Conservation (phyloP, 1,140 invertebrate genomes). For the Camponotus vicinus region DNA sequence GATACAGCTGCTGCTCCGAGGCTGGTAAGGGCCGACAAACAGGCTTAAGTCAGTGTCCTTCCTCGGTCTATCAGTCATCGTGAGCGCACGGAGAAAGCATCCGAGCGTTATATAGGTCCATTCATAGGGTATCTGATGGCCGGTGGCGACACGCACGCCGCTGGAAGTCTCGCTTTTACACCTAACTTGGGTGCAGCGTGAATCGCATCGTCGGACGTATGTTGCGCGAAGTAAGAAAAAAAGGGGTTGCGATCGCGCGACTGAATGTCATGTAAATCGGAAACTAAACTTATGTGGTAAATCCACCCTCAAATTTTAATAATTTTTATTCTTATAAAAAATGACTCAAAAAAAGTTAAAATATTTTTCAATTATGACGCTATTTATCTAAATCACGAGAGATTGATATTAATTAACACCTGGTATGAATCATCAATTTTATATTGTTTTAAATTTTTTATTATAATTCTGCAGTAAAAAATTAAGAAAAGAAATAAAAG, state of each 20-base stretch:
- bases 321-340: too few species aligned
- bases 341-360: background rate
- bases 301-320: too few species aligned
- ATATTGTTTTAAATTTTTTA: too few species aligned
- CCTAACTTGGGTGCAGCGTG: conserved; percentile 22
- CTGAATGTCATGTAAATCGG: too few species aligned
- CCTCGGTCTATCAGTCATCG: conserved; percentile 72
- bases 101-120: conserved; percentile 68
- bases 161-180: conserved; percentile 64
- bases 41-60: conserved; percentile 73
- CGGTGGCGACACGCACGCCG: conserved; percentile 62
- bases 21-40: conserved; percentile 75
- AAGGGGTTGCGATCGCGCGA: background rate
- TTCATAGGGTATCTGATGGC: conserved; percentile 61
- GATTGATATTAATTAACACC: background rate
- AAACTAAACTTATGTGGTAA: too few species aligned
- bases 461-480: too few species aligned
- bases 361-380: background rate
- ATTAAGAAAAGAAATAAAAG: background rate
- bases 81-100: conserved; percentile 55
- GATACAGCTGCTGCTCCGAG: conserved; percentile 73
- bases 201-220: background rate
- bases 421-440: too few species aligned
- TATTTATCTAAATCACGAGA: background rate
- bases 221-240: background rate